phyloP scores from a whole-genome alignment of 2,888 invertebrate genomes.

The Agriotes lineatus region DNA sequence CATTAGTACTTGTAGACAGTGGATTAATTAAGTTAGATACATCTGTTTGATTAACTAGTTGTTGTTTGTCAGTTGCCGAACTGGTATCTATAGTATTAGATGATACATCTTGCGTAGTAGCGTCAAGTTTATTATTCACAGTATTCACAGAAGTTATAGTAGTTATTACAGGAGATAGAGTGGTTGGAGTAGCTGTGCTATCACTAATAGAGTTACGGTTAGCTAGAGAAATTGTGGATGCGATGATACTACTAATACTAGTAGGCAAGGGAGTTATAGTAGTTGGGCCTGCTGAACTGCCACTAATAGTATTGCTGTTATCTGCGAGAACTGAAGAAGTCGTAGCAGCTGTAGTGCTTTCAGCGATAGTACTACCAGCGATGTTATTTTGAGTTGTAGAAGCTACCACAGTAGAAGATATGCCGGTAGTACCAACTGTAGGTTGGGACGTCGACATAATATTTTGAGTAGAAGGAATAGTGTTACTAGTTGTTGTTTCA shows the following conservation, averaged over 20 bases:
- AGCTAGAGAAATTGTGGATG: slow-evolving; percentile 30
- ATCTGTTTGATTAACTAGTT: slow-evolving; percentile 35
- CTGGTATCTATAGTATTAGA: slow-evolving; percentile 50
- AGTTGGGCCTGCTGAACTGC: too few relatives aligned
- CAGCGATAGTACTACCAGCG: slow-evolving; percentile 23
- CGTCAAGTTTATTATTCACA: slow-evolving; percentile 22
- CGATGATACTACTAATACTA: neutral
- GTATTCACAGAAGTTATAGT: neutral
- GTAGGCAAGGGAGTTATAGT: too few relatives aligned
- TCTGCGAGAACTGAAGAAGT: slow-evolving; percentile 19
- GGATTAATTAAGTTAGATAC: slow-evolving; percentile 32
- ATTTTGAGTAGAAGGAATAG: slow-evolving; percentile 8
- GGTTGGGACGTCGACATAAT: slow-evolving; percentile 37
- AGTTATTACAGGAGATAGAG: slow-evolving; percentile 6
- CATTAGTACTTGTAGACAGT: slow-evolving; percentile 38
- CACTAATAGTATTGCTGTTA: slow-evolving; percentile 41
- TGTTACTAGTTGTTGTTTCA: slow-evolving; percentile 42
- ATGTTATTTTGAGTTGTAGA: slow-evolving; percentile 37
- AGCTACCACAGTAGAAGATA: slow-evolving; percentile 16
- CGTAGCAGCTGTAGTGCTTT: slow-evolving; percentile 19
- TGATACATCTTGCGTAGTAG: slow-evolving; percentile 44
- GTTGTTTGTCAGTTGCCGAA: slow-evolving; percentile 32
- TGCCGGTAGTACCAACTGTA: slow-evolving; percentile 21
- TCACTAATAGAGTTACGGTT: slow-evolving; percentile 11
- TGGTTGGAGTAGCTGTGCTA: slow-evolving; percentile 42